Evolutionary conservation across 2,888 invertebrate genomes (phyloP).

Genomic region (Drosophila suboccidentalis): DNA sequence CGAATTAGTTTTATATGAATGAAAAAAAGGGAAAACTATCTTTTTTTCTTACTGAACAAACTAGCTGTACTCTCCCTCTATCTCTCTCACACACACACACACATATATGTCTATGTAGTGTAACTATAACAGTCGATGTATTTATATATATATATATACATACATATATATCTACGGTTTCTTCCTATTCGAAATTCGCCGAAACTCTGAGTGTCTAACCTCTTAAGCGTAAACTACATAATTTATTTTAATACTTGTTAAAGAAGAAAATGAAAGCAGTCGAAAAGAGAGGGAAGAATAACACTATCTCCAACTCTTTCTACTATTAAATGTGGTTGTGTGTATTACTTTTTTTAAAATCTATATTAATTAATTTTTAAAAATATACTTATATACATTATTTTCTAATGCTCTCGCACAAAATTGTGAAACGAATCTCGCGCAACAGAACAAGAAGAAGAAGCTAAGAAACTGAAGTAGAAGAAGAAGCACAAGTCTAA

Average conservation of each 20-base stretch:
- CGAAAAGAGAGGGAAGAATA: constrained; percentile 3
- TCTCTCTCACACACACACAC: constrained; percentile 31
- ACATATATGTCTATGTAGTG: constrained; percentile 50
- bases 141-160: constrained; percentile 40
- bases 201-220: constrained; percentile 77
- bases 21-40: background rate
- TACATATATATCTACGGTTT: constrained; percentile 59
- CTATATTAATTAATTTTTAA: constrained; percentile 31
- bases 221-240: constrained; percentile 51
- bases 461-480: background rate
- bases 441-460: constrained; percentile 30
- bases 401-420: constrained; percentile 62
- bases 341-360: constrained; percentile 70
- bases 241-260: constrained; percentile 41
- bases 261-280: constrained; percentile 7
- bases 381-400: constrained; percentile 34
- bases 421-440: constrained; percentile 66
- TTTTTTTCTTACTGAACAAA: constrained; percentile 75
- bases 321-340: constrained; percentile 77
- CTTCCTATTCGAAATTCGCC: constrained; percentile 72
- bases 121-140: constrained; percentile 60
- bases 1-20: constrained; percentile 50
- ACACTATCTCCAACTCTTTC: constrained; percentile 26
- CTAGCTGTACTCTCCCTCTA: constrained; percentile 62
- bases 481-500: constrained; percentile 47